These are phyloP conservation scores for Lepisosteus oculatus DNA, from an alignment of 2,113 vertebrate species.

Conservation along the genomic window DNA sequence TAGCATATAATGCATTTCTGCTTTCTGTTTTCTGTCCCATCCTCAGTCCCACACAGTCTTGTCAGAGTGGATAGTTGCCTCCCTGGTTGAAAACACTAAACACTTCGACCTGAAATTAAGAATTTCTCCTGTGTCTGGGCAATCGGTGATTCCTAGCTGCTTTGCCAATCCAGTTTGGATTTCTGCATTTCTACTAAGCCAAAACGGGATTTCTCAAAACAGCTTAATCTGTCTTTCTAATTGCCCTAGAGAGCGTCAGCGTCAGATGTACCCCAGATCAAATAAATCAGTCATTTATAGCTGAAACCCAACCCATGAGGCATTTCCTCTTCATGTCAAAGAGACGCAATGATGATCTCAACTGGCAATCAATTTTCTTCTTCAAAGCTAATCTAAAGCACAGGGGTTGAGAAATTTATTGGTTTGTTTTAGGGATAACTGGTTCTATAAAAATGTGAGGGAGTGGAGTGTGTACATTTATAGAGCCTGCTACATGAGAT, in stretches of 20 bases:
- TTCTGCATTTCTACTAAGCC: too few relatives aligned
- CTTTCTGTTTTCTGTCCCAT: too few relatives aligned
- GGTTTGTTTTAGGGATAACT: conserved; percentile 31
- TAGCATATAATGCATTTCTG: too few relatives aligned
- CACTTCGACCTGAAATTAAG: too few relatives aligned
- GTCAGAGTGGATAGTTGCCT: too few relatives aligned
- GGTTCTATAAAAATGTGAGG: conserved; percentile 39
- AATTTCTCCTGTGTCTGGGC: too few relatives aligned
- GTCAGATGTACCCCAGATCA: conserved; percentile 24
- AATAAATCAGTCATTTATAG: conserved; percentile 44
- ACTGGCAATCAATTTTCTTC: neutral
- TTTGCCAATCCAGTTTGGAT: too few relatives aligned
- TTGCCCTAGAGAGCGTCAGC: conserved; percentile 11
- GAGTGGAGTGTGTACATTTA: conserved; percentile 22
- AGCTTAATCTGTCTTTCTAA: too few relatives aligned
- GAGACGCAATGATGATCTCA: conserved; percentile 42
- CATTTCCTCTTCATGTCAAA: conserved; percentile 32
- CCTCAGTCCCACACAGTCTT: too few relatives aligned
- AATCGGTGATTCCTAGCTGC: too few relatives aligned
- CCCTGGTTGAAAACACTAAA: too few relatives aligned
- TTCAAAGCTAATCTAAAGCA: neutral
- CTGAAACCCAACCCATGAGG: conserved; percentile 39
- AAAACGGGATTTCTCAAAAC: too few relatives aligned
- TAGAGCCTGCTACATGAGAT: conserved; percentile 45
- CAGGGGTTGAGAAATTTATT: neutral